These are phyloP conservation scores for Standfussiana lucernea DNA, from an alignment of 2,888 invertebrate genomes.

Conservation along the genomic window DNA sequence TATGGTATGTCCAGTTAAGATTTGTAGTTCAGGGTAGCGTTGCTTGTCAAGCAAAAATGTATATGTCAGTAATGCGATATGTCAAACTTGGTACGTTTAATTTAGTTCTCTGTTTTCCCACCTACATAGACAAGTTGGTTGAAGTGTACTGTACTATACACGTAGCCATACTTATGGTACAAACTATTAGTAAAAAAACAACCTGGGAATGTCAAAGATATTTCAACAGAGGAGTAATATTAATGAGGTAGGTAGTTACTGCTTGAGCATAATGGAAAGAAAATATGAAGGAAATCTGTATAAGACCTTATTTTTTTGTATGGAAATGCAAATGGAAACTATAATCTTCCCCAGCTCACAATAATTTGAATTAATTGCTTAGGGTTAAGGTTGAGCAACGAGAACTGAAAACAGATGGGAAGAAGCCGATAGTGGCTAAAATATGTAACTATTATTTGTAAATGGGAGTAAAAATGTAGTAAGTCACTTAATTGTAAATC, in stretches of 20 bases:
- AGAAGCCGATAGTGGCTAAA: conserved; percentile 7
- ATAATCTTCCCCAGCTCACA: conserved; percentile 40
- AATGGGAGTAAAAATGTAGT: not conserved
- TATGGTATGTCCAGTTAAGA: too few relatives aligned
- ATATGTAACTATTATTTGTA: conserved; percentile 4
- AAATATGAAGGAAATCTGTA: conserved; percentile 7
- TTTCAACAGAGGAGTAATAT: not conserved
- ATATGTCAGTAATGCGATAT: too few relatives aligned
- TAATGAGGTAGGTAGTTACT: not conserved
- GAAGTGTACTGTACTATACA: not conserved
- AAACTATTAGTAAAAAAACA: not conserved
- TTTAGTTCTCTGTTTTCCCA: too few relatives aligned
- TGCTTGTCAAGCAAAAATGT: not conserved
- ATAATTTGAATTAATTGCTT: conserved; percentile 58
- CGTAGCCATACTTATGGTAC: not conserved
- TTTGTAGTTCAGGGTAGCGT: not conserved
- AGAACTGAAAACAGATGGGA: conserved; percentile 31
- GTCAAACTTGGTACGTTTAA: too few relatives aligned
- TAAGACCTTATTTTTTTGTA: conserved; percentile 19
- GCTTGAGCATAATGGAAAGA: conserved; percentile 6
- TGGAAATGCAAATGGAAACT: conserved; percentile 49
- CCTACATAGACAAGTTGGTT: too few relatives aligned
- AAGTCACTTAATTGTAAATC: not conserved
- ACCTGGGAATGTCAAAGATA: not conserved
- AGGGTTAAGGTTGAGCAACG: conserved; percentile 32